Conservation (phyloP, 2,888 invertebrate species). For the Drosophila lutescens region DNA sequence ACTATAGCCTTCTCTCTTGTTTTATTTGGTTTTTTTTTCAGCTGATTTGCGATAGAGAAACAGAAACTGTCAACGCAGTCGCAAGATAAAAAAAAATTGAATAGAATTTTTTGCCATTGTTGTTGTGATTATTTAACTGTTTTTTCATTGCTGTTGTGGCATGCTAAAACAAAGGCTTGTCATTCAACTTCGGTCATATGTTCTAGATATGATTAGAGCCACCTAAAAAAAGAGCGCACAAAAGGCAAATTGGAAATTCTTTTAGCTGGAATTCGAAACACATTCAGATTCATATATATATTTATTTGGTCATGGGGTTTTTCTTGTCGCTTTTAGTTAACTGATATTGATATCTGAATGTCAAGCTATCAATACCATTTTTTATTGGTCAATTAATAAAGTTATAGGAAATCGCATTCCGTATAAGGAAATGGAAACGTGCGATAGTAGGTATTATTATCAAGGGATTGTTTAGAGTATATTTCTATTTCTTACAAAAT, state of each 20-base stretch:
- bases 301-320: constrained; percentile 32
- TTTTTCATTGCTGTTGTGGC: constrained; percentile 28
- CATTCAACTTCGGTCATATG: constrained; percentile 29
- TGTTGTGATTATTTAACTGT: constrained; percentile 46
- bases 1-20: too few species aligned
- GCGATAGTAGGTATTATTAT: background rate
- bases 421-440: background rate
- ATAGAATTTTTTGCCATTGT: constrained; percentile 46
- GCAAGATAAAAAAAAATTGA: constrained; percentile 60
- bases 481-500: too few species aligned
- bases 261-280: constrained; percentile 15
- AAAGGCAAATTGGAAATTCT: constrained; percentile 24
- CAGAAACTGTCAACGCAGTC: constrained; percentile 60
- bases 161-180: constrained; percentile 65
- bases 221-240: constrained; percentile 5
- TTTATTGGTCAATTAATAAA: constrained; percentile 35
- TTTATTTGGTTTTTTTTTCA: constrained; percentile 10
- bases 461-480: too few species aligned
- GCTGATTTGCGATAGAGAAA: constrained; percentile 48
- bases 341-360: constrained; percentile 33
- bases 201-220: constrained; percentile 41
- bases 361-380: constrained; percentile 19
- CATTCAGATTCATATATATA: constrained; percentile 1
- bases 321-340: constrained; percentile 22
- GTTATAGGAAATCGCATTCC: constrained; percentile 2